Evolutionary conservation across 2,888 invertebrate genomes (phyloP).

Genomic region (Diabrotica balteata): DNA sequence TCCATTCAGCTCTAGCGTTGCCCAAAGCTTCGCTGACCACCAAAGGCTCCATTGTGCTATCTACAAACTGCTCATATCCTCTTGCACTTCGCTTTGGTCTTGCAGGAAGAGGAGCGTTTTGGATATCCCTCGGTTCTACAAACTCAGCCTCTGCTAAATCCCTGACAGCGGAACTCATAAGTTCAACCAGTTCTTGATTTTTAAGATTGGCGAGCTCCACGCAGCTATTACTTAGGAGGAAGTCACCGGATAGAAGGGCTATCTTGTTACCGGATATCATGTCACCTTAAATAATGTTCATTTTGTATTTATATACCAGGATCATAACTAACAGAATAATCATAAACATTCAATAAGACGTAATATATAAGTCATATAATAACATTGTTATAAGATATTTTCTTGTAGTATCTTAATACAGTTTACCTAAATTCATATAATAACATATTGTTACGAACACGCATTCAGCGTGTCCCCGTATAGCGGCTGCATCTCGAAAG

Average conservation of each 20-base stretch:
- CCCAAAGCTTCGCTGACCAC: slow-evolving; percentile 61
- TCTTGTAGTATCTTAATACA: too few species aligned
- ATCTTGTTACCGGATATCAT: slow-evolving; percentile 97
- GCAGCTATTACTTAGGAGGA: slow-evolving; percentile 87
- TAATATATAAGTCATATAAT: too few species aligned
- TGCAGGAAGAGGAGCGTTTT: slow-evolving; percentile 83
- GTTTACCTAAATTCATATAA: too few species aligned
- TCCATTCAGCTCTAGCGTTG: slow-evolving; percentile 81
- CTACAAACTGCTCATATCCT: slow-evolving; percentile 47
- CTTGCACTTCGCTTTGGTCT: slow-evolving; percentile 61
- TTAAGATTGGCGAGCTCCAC: slow-evolving; percentile 83
- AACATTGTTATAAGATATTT: too few species aligned
- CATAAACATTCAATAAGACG: too few species aligned
- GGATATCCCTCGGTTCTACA: slow-evolving; percentile 81
- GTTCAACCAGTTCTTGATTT: slow-evolving; percentile 83
- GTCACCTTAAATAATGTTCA: slow-evolving; percentile 63
- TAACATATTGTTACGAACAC: too few species aligned
- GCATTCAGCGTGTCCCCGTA: too few species aligned
- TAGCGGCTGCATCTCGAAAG: too few species aligned
- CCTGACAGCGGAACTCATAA: slow-evolving; percentile 87
- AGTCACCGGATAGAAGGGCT: slow-evolving; percentile 88
- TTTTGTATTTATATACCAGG: too few species aligned
- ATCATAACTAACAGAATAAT: too few species aligned
- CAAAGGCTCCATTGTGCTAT: slow-evolving; percentile 54
- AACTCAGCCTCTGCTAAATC: slow-evolving; percentile 93